These are phyloP conservation scores for Psittacula cyanocephala DNA, from an alignment of 2,113 vertebrate species.

Conservation along the genomic window DNA sequence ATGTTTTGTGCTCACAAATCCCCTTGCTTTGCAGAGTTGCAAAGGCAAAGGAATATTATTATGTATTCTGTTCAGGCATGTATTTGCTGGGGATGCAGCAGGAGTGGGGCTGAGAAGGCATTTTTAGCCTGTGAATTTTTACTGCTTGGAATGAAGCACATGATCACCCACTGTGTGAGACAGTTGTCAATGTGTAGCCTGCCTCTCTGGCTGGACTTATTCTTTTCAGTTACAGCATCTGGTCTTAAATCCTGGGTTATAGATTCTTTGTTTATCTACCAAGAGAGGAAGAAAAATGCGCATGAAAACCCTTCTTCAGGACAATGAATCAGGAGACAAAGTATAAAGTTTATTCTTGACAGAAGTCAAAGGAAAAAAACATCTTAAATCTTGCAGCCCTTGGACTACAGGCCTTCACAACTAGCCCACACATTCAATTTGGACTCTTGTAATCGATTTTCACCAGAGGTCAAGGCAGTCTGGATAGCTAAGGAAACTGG, in stretches of 20 bases:
- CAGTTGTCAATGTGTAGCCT: not conserved
- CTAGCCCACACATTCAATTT: not conserved
- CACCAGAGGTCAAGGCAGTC: not conserved
- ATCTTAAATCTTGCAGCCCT: not conserved
- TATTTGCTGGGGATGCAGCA: not conserved
- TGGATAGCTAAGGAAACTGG: not conserved
- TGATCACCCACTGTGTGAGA: not conserved
- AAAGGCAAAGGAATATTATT: not conserved
- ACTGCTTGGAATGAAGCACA: not conserved
- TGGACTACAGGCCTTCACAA: not conserved
- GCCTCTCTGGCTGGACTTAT: not conserved
- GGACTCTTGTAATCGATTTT: not conserved
- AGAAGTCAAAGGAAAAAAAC: not conserved
- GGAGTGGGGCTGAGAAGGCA: rapidly evolving
- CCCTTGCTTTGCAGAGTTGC: not conserved
- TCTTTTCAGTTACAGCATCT: not conserved
- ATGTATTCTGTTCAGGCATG: not conserved
- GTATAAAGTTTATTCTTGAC: not conserved
- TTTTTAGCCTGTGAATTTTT: not conserved
- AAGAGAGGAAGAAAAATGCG: not conserved
- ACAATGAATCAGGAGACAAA: not conserved
- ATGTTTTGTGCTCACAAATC: not conserved
- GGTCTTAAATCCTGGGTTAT: not conserved
- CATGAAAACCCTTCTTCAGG: not conserved
- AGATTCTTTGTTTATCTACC: not conserved